phyloP scores from a whole-genome alignment of 2,797 vertebrate genomes.

The Cryptoprocta ferox region DNA sequence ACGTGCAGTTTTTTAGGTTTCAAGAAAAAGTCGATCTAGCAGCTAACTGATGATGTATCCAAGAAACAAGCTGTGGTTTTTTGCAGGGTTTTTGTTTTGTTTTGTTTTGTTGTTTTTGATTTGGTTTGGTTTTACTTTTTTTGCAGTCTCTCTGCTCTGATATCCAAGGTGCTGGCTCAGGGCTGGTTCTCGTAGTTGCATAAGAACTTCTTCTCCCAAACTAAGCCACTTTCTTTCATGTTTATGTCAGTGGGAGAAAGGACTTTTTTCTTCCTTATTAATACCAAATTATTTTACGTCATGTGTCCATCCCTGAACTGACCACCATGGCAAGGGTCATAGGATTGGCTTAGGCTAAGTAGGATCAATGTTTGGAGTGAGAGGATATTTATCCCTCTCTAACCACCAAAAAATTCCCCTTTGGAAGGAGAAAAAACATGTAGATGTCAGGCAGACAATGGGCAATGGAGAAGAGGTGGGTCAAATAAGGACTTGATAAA shows the following conservation, averaged over 20 bases:
- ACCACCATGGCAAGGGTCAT: not conserved
- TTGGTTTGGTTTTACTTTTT: not conserved
- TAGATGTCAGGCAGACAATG: not conserved
- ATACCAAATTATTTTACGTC: not conserved
- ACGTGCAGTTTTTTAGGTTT: not conserved
- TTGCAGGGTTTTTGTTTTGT: too few species aligned
- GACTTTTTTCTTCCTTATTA: not conserved
- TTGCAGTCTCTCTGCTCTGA: not conserved
- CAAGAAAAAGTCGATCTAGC: not conserved
- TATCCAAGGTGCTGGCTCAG: not conserved
- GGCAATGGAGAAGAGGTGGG: not conserved
- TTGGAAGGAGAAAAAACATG: not conserved
- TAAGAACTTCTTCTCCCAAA: not conserved
- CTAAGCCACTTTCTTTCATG: not conserved
- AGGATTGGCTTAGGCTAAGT: not conserved
- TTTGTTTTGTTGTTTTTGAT: too few species aligned
- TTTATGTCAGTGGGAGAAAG: not conserved
- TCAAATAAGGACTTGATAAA: not conserved
- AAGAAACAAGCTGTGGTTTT: not conserved
- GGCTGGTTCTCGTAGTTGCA: not conserved
- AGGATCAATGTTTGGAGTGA: not conserved
- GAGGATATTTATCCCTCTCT: not conserved
- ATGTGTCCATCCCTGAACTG: not conserved
- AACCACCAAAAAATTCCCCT: not conserved
- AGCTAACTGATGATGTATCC: not conserved